Evolutionary conservation across 2,113 vertebrate species (phyloP), one percentile per base, ranked within the genome.

Genomic region (Apodemus sylvaticus): DNA sequence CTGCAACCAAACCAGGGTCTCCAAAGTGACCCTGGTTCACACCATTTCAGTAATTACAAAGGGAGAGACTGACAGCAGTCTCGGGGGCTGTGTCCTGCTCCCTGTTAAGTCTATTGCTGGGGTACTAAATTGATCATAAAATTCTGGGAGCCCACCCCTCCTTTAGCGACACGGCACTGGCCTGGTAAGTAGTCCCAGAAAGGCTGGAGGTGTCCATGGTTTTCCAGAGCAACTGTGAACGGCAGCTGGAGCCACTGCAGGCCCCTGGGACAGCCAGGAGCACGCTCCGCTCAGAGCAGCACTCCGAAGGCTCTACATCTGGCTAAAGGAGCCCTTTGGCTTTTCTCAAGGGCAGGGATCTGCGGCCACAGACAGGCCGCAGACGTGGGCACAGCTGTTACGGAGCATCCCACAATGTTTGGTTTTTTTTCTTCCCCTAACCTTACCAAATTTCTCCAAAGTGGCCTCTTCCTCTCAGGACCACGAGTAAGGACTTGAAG

Each of bases 251-350:
- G 4, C 42, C 24, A 5, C 88, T 10, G 16, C 8, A 3, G 62
- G 39, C 0, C 1, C 26, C 31, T 0, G 12, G 39, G 36, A 12
- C 0, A 2, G 62, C 0, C 0, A 2, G 88, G 20, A 0, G 0
- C 4, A 5, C 5, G n/a, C n/a, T n/a, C 13, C 10, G 39, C 53
- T 17, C 11, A 0, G 14, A 78, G 79, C 64, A 10, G 5, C 10
- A 4, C 22, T 89, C 55, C 0, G 1, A 48, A 12, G 90, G 2
- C 6, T 7, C 81, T 31, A 12, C 29, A 7, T 3, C 24, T 24
- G n/a, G n/a, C 26, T 34, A 31, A 16, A 22, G 1, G 19, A 60
- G 22, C 39, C 77, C 48, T 26, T 14, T 36, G 71, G 62, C 42
- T 85, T 71, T 60, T 42, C 20, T 24, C 74, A n/a, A 66, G 36